These are phyloP conservation scores for Gallinago undulata DNA, from an alignment of 2,113 vertebrate species.

Conservation along the genomic window DNA sequence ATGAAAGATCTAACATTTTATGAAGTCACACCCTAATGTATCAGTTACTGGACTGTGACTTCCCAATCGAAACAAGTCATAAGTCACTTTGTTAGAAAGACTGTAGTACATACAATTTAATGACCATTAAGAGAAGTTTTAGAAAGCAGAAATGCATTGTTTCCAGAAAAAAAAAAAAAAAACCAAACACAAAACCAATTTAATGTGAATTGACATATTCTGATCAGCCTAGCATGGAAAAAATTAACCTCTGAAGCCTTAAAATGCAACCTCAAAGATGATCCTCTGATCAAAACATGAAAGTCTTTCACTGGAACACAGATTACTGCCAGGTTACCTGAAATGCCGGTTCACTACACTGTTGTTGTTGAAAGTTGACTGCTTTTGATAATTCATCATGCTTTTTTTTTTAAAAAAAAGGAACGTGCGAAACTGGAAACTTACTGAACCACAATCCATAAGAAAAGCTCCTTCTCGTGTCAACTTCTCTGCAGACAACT, in stretches of 20 bases:
- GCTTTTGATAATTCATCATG: not conserved
- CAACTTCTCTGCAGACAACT: constrained; percentile 88
- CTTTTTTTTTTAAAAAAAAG: too few species aligned
- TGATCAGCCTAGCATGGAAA: not conserved
- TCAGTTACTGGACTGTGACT: not conserved
- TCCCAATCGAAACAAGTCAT: not conserved
- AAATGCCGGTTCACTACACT: not conserved
- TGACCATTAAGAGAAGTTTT: not conserved
- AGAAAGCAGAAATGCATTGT: not conserved
- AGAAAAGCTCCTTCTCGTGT: constrained; percentile 92
- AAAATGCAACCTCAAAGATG: not conserved
- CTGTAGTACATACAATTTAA: not conserved
- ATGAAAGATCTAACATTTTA: not conserved
- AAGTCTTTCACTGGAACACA: not conserved
- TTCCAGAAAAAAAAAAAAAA: not conserved
- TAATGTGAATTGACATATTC: not conserved
- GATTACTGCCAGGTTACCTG: not conserved
- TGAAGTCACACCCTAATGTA: not conserved
- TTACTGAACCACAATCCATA: constrained; percentile 93
- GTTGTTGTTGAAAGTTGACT: not conserved
- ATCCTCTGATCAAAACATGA: not conserved
- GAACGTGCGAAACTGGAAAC: not conserved
- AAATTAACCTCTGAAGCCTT: not conserved
- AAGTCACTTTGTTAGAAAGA: not conserved
- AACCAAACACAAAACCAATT: too few species aligned